These are phyloP conservation scores for Hemibagrus wyckioides DNA, from an alignment of 2,113 vertebrate species.

Conservation along the genomic window DNA sequence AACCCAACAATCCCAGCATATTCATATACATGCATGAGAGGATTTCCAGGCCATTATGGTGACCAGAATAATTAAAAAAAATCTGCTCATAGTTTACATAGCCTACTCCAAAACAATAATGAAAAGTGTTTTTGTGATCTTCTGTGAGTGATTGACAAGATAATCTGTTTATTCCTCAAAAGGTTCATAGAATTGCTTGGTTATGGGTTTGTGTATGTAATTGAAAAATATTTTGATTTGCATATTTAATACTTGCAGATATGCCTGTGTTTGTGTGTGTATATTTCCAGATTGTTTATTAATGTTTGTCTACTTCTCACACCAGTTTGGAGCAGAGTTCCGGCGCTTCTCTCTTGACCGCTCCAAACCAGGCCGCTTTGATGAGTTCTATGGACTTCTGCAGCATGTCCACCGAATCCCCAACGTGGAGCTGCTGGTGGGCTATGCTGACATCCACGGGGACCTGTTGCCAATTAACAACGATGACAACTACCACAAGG, in stretches of 20 bases:
- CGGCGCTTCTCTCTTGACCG: constrained; percentile 95
- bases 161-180: not conserved
- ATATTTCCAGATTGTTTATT: constrained; percentile 1
- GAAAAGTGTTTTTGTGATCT: not conserved
- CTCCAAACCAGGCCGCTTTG: constrained; percentile 92
- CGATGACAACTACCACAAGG: constrained; percentile 96
- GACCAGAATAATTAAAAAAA: not conserved
- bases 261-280: not conserved
- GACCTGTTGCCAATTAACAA: constrained; percentile 98
- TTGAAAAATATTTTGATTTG: not conserved
- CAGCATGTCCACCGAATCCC: constrained; percentile 97
- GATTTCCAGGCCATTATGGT: not conserved
- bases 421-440: constrained; percentile 90
- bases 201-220: not conserved
- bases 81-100: not conserved
- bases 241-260: not conserved
- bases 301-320: constrained; percentile 30
- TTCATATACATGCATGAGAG: not conserved
- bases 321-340: constrained; percentile 97
- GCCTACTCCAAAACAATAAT: not conserved
- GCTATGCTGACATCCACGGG: constrained; percentile 92
- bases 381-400: constrained; percentile 95
- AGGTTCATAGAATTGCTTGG: not conserved
- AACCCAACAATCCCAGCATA: not conserved
- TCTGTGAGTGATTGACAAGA: not conserved